These are phyloP conservation scores for Heteropelma amictum DNA, from an alignment of 2,888 invertebrate genomes.

Conservation along the genomic window DNA sequence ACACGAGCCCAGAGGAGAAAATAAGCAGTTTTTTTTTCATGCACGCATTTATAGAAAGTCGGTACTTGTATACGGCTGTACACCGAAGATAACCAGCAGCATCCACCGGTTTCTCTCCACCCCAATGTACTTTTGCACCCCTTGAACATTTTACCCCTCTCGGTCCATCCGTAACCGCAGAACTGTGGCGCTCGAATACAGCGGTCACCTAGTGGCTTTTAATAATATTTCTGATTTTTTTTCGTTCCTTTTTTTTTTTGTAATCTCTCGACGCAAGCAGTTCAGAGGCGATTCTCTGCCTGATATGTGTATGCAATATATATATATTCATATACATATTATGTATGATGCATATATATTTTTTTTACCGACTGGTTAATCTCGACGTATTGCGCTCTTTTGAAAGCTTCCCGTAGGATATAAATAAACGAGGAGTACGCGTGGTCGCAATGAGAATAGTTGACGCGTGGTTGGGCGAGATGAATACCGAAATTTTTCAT, in stretches of 20 bases:
- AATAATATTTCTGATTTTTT: slow-evolving; percentile 72
- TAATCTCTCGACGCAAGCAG: slow-evolving; percentile 53
- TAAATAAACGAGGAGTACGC: slow-evolving; percentile 67
- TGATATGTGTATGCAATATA: slow-evolving; percentile 50
- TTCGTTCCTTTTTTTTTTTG: slow-evolving; percentile 45
- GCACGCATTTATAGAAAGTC: slow-evolving; percentile 59
- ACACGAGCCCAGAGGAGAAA: background rate
- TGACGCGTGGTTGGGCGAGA: slow-evolving; percentile 35
- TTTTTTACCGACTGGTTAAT: slow-evolving; percentile 68
- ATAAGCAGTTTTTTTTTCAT: slow-evolving; percentile 42
- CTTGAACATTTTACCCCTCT: slow-evolving; percentile 6
- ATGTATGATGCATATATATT: slow-evolving; percentile 57
- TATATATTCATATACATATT: background rate
- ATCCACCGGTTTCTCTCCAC: slow-evolving; percentile 32
- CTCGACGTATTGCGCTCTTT: slow-evolving; percentile 74
- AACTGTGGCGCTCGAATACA: slow-evolving; percentile 43
- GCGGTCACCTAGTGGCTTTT: slow-evolving; percentile 68
- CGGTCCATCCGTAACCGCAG: slow-evolving; percentile 37
- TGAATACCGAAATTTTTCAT: slow-evolving; percentile 49
- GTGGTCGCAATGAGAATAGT: slow-evolving; percentile 7
- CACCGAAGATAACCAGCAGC: slow-evolving; percentile 66
- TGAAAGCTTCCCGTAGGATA: slow-evolving; percentile 74
- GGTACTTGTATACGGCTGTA: slow-evolving; percentile 65
- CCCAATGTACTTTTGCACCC: slow-evolving; percentile 31
- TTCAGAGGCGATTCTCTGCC: slow-evolving; percentile 70